Percentiles rank a stretch among this genome's conserved stretches.
These are phyloP conservation scores for Leistus spinibarbis DNA, from an alignment of 2,888 invertebrate species.

Conservation along the genomic window DNA sequence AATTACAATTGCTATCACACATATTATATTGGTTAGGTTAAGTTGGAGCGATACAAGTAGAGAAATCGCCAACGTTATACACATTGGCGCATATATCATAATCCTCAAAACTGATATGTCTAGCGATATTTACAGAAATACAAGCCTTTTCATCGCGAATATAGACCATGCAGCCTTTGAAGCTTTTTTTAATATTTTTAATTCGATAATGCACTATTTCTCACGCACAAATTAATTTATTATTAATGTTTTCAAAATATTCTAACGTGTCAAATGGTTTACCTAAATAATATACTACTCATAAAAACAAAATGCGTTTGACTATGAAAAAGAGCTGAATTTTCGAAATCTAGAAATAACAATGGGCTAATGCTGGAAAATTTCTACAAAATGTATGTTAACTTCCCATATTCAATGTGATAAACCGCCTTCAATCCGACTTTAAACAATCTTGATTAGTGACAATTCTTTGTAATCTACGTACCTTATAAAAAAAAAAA, in stretches of 20 bases:
- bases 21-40: too few relatives aligned
- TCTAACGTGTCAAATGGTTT: slow-evolving; percentile 16
- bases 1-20: too few relatives aligned
- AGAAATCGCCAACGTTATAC: too few relatives aligned
- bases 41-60: too few relatives aligned
- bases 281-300: slow-evolving; percentile 3
- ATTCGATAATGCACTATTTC: background rate
- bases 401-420: slow-evolving; percentile 39
- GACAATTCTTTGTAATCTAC: slow-evolving; percentile 33
- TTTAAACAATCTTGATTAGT: slow-evolving; percentile 35
- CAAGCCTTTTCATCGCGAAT: too few relatives aligned
- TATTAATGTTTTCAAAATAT: slow-evolving; percentile 1
- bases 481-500: slow-evolving; percentile 7
- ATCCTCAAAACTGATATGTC: too few relatives aligned
- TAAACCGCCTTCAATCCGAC: slow-evolving; percentile 40
- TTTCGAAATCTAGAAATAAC: background rate
- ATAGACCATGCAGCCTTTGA: too few relatives aligned
- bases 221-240: background rate
- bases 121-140: too few relatives aligned
- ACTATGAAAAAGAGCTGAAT: background rate
- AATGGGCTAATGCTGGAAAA: slow-evolving; percentile 14
- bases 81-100: too few relatives aligned
- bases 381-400: slow-evolving; percentile 29
- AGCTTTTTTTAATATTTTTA: background rate
- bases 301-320: background rate